Conservation (phyloP, 2,888 invertebrate species). For the Brachynemurus nebulosus region DNA sequence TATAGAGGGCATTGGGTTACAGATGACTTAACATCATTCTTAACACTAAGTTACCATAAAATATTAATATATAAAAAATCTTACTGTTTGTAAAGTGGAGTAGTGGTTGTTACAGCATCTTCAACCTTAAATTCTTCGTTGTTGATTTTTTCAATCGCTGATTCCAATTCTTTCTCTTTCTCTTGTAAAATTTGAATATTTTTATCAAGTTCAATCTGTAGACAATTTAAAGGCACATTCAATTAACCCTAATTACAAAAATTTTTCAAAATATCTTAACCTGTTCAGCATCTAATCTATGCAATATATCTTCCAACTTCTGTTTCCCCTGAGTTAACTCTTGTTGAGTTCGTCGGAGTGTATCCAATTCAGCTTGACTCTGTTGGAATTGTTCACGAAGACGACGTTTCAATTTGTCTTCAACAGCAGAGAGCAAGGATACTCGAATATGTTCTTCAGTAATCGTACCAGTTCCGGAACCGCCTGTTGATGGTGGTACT, state of each 20-base stretch:
- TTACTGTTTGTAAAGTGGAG: constrained; percentile 89
- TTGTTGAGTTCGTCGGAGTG: constrained; percentile 70
- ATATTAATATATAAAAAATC: constrained; percentile 27
- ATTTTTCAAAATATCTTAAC: constrained; percentile 21
- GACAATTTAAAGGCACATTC: constrained; percentile 1
- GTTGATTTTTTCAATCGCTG: constrained; percentile 60
- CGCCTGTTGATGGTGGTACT: constrained; percentile 27
- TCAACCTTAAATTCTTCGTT: constrained; percentile 76
- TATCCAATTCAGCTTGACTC: constrained; percentile 83
- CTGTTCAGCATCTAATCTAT: constrained; percentile 60
- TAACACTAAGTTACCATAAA: too few relatives aligned
- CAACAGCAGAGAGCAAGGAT: constrained; percentile 86
- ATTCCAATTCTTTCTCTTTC: constrained; percentile 74
- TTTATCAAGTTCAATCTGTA: constrained; percentile 54
- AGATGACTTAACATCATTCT: too few relatives aligned
- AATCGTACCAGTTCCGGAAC: constrained; percentile 57
- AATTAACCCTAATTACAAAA: not conserved
- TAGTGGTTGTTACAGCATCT: constrained; percentile 93
- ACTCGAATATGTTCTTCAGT: constrained; percentile 91
- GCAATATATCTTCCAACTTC: constrained; percentile 66
- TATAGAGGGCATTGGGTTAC: not conserved
- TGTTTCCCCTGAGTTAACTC: constrained; percentile 74
- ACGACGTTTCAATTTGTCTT: constrained; percentile 79
- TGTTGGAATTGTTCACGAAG: constrained; percentile 84
- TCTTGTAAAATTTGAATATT: constrained; percentile 73